Evolutionary conservation across 2,113 vertebrate species (phyloP).

Genomic region (Orthochromis malagaraziensis): DNA sequence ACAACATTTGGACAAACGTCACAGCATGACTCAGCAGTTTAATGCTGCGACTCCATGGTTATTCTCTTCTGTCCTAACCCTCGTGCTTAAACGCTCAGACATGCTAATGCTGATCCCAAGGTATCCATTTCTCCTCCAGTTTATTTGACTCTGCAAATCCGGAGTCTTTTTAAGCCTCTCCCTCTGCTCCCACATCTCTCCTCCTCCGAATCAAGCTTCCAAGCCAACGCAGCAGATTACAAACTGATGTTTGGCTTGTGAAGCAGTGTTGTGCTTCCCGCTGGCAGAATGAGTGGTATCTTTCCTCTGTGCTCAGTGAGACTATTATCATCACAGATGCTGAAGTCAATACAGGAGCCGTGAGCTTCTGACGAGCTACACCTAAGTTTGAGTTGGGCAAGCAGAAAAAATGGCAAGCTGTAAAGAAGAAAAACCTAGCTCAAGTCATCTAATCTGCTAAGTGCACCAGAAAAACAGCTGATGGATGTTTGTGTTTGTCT

Average conservation of each 20-base stretch:
- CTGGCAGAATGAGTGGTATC: slow-evolving; percentile 11
- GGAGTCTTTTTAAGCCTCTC: slow-evolving; percentile 15
- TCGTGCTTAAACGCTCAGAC: background rate
- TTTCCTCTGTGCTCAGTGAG: background rate
- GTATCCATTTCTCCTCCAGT: slow-evolving; percentile 8
- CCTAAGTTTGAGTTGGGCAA: background rate
- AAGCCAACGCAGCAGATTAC: slow-evolving; percentile 37
- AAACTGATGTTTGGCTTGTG: slow-evolving; percentile 25
- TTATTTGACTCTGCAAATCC: background rate
- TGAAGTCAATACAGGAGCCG: slow-evolving; percentile 5
- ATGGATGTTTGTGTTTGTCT: background rate
- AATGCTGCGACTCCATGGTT: background rate
- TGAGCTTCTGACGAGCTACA: background rate
- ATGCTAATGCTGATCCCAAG: background rate
- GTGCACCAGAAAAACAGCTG: slow-evolving; percentile 36
- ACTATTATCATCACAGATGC: slow-evolving; percentile 9
- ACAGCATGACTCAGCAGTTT: slow-evolving; percentile 54
- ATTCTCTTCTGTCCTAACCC: background rate
- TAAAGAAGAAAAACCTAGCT: background rate
- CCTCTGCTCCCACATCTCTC: slow-evolving; percentile 11
- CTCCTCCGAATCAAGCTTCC: background rate
- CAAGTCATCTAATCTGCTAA: slow-evolving; percentile 19
- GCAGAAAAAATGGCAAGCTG: background rate
- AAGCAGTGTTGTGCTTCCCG: background rate
- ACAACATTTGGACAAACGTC: slow-evolving; percentile 48